Conservation (phyloP, 1,140 invertebrate species). For the Brachionus rubens region DNA sequence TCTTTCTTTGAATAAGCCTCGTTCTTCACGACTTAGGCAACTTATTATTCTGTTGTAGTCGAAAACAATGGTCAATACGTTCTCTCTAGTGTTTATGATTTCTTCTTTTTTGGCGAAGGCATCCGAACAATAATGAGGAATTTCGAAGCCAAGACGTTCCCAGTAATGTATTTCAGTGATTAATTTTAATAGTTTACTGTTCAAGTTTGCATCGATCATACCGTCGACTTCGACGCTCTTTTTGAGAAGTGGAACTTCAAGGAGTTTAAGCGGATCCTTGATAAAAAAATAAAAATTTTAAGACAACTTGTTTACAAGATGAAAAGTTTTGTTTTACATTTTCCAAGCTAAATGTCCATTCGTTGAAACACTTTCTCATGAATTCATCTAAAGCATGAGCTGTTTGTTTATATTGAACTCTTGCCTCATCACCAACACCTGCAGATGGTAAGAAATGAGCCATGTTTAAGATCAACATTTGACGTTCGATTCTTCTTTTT, state of each 20-base stretch:
- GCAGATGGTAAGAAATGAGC: conserved; percentile 71
- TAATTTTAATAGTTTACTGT: conserved; percentile 65
- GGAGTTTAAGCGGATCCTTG: conserved; percentile 64
- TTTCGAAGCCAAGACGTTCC: conserved; percentile 67
- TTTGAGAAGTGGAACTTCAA: conserved; percentile 71
- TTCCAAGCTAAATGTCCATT: conserved; percentile 66
- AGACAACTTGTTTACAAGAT: background rate
- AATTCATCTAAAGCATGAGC: conserved; percentile 68
- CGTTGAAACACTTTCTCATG: conserved; percentile 65
- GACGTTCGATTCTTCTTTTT: conserved; percentile 64
- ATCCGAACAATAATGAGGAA: conserved; percentile 65
- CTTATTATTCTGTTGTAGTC: conserved; percentile 75
- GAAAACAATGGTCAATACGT: conserved; percentile 70
- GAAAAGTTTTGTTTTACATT: conserved; percentile 51
- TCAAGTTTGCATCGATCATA: conserved; percentile 74
- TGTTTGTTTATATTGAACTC: conserved; percentile 67
- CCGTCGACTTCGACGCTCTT: conserved; percentile 66
- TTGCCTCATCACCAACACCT: conserved; percentile 69
- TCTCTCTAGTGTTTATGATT: conserved; percentile 69
- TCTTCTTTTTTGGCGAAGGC: conserved; percentile 67
- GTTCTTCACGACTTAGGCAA: conserved; percentile 64
- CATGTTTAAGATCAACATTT: conserved; percentile 65
- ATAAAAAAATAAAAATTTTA: conserved; percentile 2
- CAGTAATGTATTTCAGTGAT: conserved; percentile 70
- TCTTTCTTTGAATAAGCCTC: conserved; percentile 64